Base-by-base conservation (phyloP, 2,888 invertebrate genomes). In the Leistus spinibarbis region DNA sequence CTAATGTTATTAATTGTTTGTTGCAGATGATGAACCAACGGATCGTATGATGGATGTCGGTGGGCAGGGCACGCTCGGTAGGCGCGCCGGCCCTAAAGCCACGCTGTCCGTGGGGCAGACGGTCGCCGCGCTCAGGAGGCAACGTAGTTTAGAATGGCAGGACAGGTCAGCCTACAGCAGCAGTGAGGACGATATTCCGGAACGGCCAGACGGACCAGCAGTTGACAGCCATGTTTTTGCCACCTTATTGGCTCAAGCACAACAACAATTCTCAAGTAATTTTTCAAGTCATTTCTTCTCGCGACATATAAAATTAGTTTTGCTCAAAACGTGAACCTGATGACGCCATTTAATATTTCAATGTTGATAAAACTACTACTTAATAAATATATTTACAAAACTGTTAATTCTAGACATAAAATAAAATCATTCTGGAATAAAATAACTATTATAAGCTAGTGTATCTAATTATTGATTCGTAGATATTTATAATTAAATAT, bases 251-350 rank as follows among this genome's bases (percentile, higher is more conserved):
- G 86, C 89, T 76, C 88, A 89, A 82, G 89, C 89, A 80, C 89
- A 89, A 84, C 88, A 89, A 82, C 88, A 89, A 82, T 87, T 88
- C 84, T 88, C 89, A 82, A 87, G 89, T 89, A 82, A 88, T 87
- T 87, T 54, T 16, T 4, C 7, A 7, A 24, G 24, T 24, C 7
- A 24, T 24, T 24, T 4, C 7, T 1, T 57, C 1, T 56, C 20
- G 3, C 19, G 9, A 20, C 17, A 60, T 20, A 19, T 9, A 60
- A 19, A 16, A 4, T 16, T 19, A 60, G 9, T 3, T 64, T 27
- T 64, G 3, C 3, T 9, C 23, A 64, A 17, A 17, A 27, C n/a
- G 10, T 20, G 17, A 1, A 53, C 3, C 3, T 3, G 17, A 3
- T 60, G 4, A 16, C 17, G 20, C 17, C 13, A 60, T 60, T 16